A percentile compares a stretch with the other conserved stretches of the same genome.
phyloP scores from a whole-genome alignment of 2,888 invertebrate species.

The Syrphus vitripennis region DNA sequence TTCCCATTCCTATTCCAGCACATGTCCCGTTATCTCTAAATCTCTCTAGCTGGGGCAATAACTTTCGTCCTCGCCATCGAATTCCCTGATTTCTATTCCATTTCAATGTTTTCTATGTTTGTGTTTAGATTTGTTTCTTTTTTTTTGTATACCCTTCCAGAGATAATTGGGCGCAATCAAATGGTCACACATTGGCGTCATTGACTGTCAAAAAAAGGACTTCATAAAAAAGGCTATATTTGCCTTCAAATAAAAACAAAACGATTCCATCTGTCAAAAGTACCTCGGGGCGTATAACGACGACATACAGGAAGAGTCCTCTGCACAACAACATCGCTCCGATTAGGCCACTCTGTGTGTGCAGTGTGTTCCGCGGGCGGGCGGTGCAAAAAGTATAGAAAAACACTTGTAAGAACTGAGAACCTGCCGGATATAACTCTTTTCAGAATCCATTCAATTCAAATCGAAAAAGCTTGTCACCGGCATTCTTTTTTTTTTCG shows the following conservation, averaged over 20 bases:
- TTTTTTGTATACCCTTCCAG: slow-evolving; percentile 27
- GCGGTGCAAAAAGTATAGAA: slow-evolving; percentile 7
- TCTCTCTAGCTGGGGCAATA: slow-evolving; percentile 61
- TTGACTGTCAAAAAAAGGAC: slow-evolving; percentile 36
- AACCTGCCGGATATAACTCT: slow-evolving; percentile 57
- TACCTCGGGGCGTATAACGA: slow-evolving; percentile 12
- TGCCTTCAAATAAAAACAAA: slow-evolving; percentile 12
- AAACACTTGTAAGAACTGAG: slow-evolving; percentile 44
- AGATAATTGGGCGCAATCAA: slow-evolving; percentile 70
- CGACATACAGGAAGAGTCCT: not conserved
- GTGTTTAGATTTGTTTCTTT: slow-evolving; percentile 16
- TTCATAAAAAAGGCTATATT: slow-evolving; percentile 39
- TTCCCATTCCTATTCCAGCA: not conserved
- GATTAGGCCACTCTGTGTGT: slow-evolving; percentile 28
- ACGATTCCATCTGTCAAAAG: slow-evolving; percentile 16
- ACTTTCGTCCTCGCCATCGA: slow-evolving; percentile 57
- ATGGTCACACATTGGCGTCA: slow-evolving; percentile 69
- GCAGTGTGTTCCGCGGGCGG: not conserved
- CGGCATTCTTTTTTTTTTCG: slow-evolving; percentile 13
- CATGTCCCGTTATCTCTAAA: slow-evolving; percentile 55
- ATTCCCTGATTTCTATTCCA: slow-evolving; percentile 43
- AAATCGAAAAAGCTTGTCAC: slow-evolving; percentile 66
- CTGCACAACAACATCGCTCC: slow-evolving; percentile 46
- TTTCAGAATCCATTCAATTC: slow-evolving; percentile 53
- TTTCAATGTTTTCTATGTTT: slow-evolving; percentile 29